These are phyloP conservation scores for Noctua fimbriata DNA, from an alignment of 2,888 invertebrate genomes.

Conservation along the genomic window DNA sequence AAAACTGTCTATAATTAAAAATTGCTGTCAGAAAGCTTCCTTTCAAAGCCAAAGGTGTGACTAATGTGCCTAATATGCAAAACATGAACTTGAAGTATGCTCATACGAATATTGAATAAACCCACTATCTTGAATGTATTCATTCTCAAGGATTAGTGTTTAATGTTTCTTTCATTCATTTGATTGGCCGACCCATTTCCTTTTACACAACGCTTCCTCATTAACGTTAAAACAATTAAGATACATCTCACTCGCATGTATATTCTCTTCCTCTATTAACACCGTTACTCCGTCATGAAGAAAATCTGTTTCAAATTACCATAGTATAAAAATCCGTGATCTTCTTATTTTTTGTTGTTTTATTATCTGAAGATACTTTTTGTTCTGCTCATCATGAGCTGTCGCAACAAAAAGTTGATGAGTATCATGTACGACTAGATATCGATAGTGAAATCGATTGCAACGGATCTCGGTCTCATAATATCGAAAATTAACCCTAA, in stretches of 20 bases:
- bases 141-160: slow-evolving; percentile 34
- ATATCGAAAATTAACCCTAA: slow-evolving; percentile 72
- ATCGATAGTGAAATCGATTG: slow-evolving; percentile 67
- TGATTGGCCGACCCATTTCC: slow-evolving; percentile 35
- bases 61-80: slow-evolving; percentile 68
- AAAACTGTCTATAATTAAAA: slow-evolving; percentile 61
- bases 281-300: slow-evolving; percentile 28
- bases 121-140: slow-evolving; percentile 14
- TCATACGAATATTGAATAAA: slow-evolving; percentile 26
- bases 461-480: slow-evolving; percentile 57
- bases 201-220: slow-evolving; percentile 33
- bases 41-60: slow-evolving; percentile 65
- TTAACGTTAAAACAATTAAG: slow-evolving; percentile 40
- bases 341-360: slow-evolving; percentile 27
- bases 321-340: slow-evolving; percentile 19
- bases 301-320: slow-evolving; percentile 42
- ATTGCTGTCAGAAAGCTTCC: slow-evolving; percentile 55
- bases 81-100: slow-evolving; percentile 52
- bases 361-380: slow-evolving; percentile 22
- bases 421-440: slow-evolving; percentile 37
- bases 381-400: slow-evolving; percentile 24
- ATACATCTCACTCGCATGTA: slow-evolving; percentile 22
- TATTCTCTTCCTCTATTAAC: slow-evolving; percentile 38
- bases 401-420: slow-evolving; percentile 40
- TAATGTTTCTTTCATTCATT: slow-evolving; percentile 30